Percentiles rank a stretch among this genome's conserved stretches.
Evolutionary conservation across 2,797 vertebrate genomes (phyloP).

Genomic region (Mycteria americana): DNA sequence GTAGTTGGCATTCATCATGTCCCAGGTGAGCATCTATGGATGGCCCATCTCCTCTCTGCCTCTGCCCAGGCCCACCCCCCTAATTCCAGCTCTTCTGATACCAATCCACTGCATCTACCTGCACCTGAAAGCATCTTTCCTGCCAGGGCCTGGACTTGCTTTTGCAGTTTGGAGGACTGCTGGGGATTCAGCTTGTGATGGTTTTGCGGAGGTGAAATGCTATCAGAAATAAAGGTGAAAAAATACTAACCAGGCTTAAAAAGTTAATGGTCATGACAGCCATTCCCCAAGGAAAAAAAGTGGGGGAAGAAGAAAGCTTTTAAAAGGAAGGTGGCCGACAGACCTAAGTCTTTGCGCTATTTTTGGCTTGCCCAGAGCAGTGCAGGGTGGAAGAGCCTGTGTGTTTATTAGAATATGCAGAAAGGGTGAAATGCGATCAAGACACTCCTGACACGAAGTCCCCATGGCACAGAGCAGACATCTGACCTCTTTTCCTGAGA

Average conservation of each 20-base stretch:
- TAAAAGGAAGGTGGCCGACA: not conserved
- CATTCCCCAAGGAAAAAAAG: not conserved
- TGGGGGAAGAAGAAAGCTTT: not conserved
- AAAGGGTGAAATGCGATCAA: not conserved
- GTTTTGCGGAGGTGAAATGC: not conserved
- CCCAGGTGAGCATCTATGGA: not conserved
- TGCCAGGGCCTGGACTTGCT: not conserved
- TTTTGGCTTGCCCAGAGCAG: not conserved
- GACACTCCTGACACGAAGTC: conserved; percentile 2
- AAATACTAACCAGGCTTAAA: not conserved
- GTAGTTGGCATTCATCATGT: not conserved
- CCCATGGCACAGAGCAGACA: not conserved
- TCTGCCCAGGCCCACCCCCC: not conserved
- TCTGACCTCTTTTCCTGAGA: conserved; percentile 18
- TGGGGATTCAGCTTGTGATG: not conserved
- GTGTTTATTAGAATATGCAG: not conserved
- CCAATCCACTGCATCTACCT: not conserved
- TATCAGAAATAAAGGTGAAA: not conserved
- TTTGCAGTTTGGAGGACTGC: not conserved
- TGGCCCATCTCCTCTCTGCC: not conserved
- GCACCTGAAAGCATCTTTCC: not conserved
- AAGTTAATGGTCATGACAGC: not conserved
- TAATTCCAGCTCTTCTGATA: not conserved
- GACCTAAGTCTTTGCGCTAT: not conserved
- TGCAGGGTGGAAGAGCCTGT: not conserved